phyloP scores from a whole-genome alignment of 2,113 vertebrate genomes.

The Leucoraja erinaceus region DNA sequence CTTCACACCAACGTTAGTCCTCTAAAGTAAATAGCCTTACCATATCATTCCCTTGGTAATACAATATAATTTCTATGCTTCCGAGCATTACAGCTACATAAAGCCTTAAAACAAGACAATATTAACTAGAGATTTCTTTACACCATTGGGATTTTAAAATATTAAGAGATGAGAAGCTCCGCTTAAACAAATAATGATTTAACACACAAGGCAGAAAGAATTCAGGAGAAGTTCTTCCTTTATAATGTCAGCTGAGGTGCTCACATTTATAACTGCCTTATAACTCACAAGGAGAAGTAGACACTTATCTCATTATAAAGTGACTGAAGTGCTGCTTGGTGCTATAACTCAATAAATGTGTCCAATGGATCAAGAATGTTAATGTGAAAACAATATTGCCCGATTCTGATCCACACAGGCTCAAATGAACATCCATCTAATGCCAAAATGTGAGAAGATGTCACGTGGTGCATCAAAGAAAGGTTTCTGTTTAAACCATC shows the following conservation, averaged over 20 bases:
- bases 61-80: neutral
- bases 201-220: neutral
- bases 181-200: neutral
- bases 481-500: neutral
- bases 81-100: no score
- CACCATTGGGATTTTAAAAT: neutral
- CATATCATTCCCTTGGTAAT: neutral
- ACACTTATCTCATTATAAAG: neutral
- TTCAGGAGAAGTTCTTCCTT: neutral
- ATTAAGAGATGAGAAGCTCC: neutral
- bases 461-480: neutral
- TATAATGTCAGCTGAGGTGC: neutral
- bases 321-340: neutral
- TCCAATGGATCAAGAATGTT: neutral
- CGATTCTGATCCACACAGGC: neutral
- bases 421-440: neutral
- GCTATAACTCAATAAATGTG: neutral
- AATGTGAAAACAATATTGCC: neutral
- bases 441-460: neutral
- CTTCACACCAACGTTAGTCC: neutral
- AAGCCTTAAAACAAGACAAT: neutral
- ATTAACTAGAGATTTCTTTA: slow-evolving; percentile 5
- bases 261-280: neutral
- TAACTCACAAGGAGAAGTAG: neutral
- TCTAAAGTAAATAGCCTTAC: neutral